Base-by-base conservation (phyloP, 1,140 invertebrate species). In the Drosophila sucinea region DNA sequence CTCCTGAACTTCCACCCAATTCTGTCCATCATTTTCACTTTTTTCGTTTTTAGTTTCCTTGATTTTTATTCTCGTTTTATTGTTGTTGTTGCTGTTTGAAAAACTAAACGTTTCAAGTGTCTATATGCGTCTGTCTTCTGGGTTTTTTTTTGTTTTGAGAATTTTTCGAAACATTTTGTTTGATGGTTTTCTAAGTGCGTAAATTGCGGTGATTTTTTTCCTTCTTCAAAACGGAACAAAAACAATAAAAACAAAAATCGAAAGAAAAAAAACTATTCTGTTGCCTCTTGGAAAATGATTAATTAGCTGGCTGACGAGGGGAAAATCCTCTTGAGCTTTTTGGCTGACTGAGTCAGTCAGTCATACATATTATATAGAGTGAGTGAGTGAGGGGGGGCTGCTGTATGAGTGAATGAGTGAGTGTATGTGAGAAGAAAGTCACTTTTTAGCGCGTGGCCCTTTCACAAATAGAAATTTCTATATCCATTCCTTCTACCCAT, bases 101-200 rank as follows among this genome's bases (percentile, higher is more conserved):
- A 30, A 70, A 25, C 38, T 67, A 61, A 78, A 63, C 65, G 73
- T 70, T 83, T 67, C 67, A 61, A 40, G 10, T 67, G 78, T 81
- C 81, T 51, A 85, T 51, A 85, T 86, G 74, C 87, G 79, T 63
- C 66, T 71, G 27, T 40, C 73, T 67, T 67, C 60, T 73, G 61
- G 38, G 61, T 60, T 64, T 74, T 68, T 64, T 56, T 65, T 60
- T 57, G 38, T 76, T 74, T 60, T 75, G 60, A 35, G 4, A 27
- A 25, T 40, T 41, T 25, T 25, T 62, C 10, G 2, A 41, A 63
- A 44, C 54, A 69, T 73, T 56, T 73, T 87, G 84, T 87, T 87
- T 87, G 84, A 87, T 87, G 84, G 83, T 74, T 87, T 89, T 87
- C 80, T 80, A 87, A 87, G 84, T 89, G 83, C 83, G 83, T 87